Base-by-base conservation (phyloP, 2,888 invertebrate genomes). In the Megalurothrips usitatus region DNA sequence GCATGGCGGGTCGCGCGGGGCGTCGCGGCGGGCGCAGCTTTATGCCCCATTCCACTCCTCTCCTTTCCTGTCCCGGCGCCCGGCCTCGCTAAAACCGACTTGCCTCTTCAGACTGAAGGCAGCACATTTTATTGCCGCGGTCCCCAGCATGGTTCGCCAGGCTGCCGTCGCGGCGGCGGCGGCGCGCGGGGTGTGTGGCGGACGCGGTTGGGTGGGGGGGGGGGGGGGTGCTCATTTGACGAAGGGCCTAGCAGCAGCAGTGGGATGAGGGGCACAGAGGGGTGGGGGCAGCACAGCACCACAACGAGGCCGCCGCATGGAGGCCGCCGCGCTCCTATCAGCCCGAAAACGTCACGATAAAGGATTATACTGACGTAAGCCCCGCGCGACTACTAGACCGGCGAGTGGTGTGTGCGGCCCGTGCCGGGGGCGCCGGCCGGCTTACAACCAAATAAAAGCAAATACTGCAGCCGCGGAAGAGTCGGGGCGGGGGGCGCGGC, bases 341-440 rank as follows among this genome's bases (percentile, higher is more conserved):
- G n/a, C 19, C 58, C 58, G 34, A 58, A n/a, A 58, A 58, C 14
- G 58, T 58, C 58, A 58, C 58, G 58, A 58, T 58, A 58, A 58
- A 17, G 58, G 58, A 58, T 58, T 58, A 58, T n/a, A 58, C 58
- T 58, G 58, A 58, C 58, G 58, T 58, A 58, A 58, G 58, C 58
- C 58, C 58, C 58, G 58, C 6, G 6, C 34, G 34, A 43, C 34
- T 43, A 43, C 34, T 43, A 43, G 34, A 43, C 34, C 34, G 34
- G 34, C 34, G 34, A 43, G 3, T 43, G 34, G 34, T 43, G 34
- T 43, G 6, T 43, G 34, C 34, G 34, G 34, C 34, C 34, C 34
- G 6, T 43, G 34, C 34, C 34, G 6, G 34, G 3, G 34, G 34
- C 3, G 34, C 34, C 34, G 6, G 34, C 34, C 2, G 34, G 34